phyloP scores from a whole-genome alignment of 2,888 invertebrate genomes.

The Synanthedon tipuliformis region DNA sequence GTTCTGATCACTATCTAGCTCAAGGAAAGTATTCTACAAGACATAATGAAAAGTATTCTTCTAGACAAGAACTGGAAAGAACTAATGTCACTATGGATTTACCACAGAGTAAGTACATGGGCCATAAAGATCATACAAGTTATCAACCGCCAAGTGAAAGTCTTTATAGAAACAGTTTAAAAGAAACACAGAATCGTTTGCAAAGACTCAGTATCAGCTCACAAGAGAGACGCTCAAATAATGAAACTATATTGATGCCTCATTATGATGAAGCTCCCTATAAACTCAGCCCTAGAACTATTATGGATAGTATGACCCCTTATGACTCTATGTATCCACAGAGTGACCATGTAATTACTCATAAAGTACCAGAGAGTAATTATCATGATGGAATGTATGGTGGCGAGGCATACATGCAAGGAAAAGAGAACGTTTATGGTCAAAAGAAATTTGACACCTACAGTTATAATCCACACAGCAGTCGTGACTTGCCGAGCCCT shows the following conservation, averaged over 20 bases:
- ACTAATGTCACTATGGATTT: conserved; percentile 21
- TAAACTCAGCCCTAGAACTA: conserved; percentile 33
- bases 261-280: conserved; percentile 46
- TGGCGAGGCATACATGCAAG: conserved; percentile 42
- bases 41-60: conserved; percentile 47
- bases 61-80: conserved; percentile 45
- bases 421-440: conserved; percentile 55
- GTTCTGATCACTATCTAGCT: conserved; percentile 33
- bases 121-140: conserved; percentile 36
- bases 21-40: conserved; percentile 35
- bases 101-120: conserved; percentile 35
- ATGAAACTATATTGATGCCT: conserved; percentile 40
- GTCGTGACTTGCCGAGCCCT: conserved; percentile 42
- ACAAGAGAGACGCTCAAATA: conserved; percentile 46
- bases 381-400: conserved; percentile 53
- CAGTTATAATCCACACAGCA: conserved; percentile 50
- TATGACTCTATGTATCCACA: conserved; percentile 46
- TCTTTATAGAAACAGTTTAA: conserved; percentile 39
- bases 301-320: conserved; percentile 34
- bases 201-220: conserved; percentile 55
- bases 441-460: conserved; percentile 54
- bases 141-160: conserved; percentile 39
- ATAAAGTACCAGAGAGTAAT: conserved; percentile 39
- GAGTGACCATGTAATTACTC: conserved; percentile 43
- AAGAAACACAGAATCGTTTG: conserved; percentile 40